Percentiles rank a stretch among this genome's conserved stretches.
Conservation (phyloP, 1,140 invertebrate genomes). For the Cepaea nemoralis region DNA sequence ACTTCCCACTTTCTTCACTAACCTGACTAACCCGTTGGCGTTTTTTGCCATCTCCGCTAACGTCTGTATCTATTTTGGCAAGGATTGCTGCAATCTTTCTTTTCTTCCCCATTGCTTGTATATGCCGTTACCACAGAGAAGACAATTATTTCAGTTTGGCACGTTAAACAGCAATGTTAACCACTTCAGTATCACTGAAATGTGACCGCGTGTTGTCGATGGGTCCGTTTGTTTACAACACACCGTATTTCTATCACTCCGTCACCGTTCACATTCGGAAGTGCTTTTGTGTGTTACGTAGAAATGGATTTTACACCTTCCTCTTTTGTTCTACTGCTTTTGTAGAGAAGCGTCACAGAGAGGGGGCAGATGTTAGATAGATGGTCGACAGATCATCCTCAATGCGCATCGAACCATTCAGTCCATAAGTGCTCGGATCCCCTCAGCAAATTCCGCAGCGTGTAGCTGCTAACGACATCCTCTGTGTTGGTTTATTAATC, state of each 20-base stretch:
- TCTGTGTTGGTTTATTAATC: too few relatives aligned
- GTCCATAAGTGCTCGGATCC: neutral
- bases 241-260: neutral
- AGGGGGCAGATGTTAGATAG: neutral
- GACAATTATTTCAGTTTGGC: too few relatives aligned
- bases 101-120: neutral
- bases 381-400: neutral
- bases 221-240: neutral
- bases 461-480: too few relatives aligned
- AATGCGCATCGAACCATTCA: neutral
- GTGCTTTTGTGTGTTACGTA: neutral
- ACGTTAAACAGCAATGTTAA: neutral
- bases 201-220: neutral
- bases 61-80: neutral
- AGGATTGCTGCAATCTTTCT: neutral
- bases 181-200: neutral
- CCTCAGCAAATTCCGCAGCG: too few relatives aligned
- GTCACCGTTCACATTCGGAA: neutral
- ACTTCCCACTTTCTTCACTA: too few relatives aligned
- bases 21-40: neutral
- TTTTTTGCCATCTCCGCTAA: slow-evolving; percentile 5
- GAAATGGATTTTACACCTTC: neutral
- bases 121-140: too few relatives aligned
- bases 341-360: neutral
- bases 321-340: neutral